Evolutionary conservation across 2,797 vertebrate species (phyloP), one percentile per base, ranked within the genome.

Genomic region (Circus cinereus): DNA sequence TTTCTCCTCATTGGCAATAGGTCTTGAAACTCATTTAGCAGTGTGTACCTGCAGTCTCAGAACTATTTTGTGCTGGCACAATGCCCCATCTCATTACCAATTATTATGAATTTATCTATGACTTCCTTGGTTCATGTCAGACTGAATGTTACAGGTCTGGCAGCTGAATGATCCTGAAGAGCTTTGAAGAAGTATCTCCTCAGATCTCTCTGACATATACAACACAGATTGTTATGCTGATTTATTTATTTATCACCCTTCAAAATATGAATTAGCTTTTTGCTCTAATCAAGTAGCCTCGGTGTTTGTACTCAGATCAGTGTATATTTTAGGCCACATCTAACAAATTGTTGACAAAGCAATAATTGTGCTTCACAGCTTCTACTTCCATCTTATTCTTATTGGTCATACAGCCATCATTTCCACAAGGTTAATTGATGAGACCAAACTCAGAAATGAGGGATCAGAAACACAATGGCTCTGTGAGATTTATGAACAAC

Each of bases 181-280:
- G 48, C 32, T 87, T 60, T 91, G 56, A 95, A 51, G 57, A 83
- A 56, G 2, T 68, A 45, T 50, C 63, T 80, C 4, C 19, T 79
- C 68, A 87, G 53, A 74, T 91, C 7, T 67, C 42, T 54, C 21
- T 60, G 50, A 67, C 65, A 77, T 10, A 56, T 7, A 60, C 15
- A 77, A 40, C 38, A 83, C 84, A 94, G 87, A 77, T 91, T 67
- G 70, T 69, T 94, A 42, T 47, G 12, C 16, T 86, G 59, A 84
- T 81, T 92, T 85, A 87, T 89, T 92, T 88, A 65, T 91, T 90
- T 78, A 81, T 90, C 84, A 42, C 5, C 20, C 30, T 93, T 68
- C 72, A 83, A 96, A 94, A 76, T 77, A 89, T 22, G 56, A 93
- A 89, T 93, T 76, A 92, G 4, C 16, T 88, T 83, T 92, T 92